These are phyloP conservation scores for Dioctria linearis DNA, from an alignment of 2,888 invertebrate species.

Conservation along the genomic window DNA sequence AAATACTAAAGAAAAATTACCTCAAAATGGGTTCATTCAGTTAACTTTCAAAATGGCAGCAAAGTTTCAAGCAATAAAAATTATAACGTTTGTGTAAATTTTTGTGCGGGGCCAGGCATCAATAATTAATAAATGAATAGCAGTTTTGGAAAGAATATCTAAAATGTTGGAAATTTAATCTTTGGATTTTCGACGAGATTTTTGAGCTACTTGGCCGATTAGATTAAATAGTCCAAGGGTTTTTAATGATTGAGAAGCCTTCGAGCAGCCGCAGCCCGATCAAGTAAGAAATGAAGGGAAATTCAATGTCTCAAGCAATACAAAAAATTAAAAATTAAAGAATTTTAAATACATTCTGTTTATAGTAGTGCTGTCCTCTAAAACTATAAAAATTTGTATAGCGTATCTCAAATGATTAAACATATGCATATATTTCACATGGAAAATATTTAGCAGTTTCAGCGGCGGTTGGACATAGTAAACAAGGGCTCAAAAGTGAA, in stretches of 20 bases:
- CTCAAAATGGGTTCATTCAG: too few species aligned
- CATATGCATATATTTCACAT: background rate
- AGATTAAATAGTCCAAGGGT: conserved; percentile 44
- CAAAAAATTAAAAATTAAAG: background rate
- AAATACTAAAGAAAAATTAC: too few species aligned
- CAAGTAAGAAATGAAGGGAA: conserved; percentile 16
- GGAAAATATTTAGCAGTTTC: conserved; percentile 30
- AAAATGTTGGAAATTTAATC: conserved; percentile 32
- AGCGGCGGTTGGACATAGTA: conserved; percentile 39
- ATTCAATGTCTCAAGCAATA: conserved; percentile 39
- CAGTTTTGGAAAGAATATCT: conserved; percentile 15
- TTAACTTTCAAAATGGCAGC: background rate
- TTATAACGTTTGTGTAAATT: conserved; percentile 20
- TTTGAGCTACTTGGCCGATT: conserved; percentile 39
- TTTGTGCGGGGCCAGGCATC: conserved; percentile 42
- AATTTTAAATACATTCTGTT: background rate
- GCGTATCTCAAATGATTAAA: conserved; percentile 10
- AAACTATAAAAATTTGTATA: conserved; percentile 30
- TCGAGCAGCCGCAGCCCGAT: conserved; percentile 45
- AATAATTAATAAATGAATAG: conserved; percentile 29
- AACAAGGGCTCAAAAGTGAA: conserved; percentile 44
- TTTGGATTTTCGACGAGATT: conserved; percentile 18
- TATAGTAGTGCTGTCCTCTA: conserved; percentile 8
- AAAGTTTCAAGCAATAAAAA: conserved; percentile 18
- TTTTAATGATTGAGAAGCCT: conserved; percentile 46